Percentiles rank a stretch among this genome's conserved stretches.
phyloP scores from a whole-genome alignment of 1,140 invertebrate genomes.

The Odontomachus brunneus region DNA sequence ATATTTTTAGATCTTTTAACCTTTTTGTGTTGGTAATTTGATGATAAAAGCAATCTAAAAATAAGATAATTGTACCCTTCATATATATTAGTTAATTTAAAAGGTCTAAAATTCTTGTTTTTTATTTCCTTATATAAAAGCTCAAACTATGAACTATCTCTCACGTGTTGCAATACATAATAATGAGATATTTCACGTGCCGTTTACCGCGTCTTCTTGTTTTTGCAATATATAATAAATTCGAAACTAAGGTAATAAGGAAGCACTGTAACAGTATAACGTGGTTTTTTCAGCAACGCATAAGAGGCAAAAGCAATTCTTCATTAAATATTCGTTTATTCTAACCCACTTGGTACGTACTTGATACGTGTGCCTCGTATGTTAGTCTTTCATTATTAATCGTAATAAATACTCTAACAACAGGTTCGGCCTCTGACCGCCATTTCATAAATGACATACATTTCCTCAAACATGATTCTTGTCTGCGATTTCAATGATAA shows the following conservation, averaged over 20 bases:
- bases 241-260: neutral
- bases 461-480: conserved; percentile 51
- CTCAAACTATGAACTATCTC: no score
- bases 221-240: neutral
- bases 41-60: no score
- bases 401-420: conserved; percentile 38
- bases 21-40: no score
- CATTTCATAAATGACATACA: conserved; percentile 26
- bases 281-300: neutral
- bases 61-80: no score
- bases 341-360: neutral
- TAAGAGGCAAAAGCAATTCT: neutral
- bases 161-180: no score
- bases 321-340: neutral
- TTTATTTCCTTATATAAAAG: no score
- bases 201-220: conserved; percentile 8
- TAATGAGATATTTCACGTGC: neutral
- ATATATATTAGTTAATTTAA: no score
- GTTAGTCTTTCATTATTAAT: neutral
- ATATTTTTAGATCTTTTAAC: no score
- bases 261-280: neutral
- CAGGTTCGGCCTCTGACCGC: neutral
- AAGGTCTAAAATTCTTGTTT: no score
- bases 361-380: neutral
- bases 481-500: conserved; percentile 54